Percentiles rank a stretch among this genome's conserved stretches.
Evolutionary conservation across 2,888 invertebrate genomes (phyloP).

Genomic region (Drosophila suboccidentalis): DNA sequence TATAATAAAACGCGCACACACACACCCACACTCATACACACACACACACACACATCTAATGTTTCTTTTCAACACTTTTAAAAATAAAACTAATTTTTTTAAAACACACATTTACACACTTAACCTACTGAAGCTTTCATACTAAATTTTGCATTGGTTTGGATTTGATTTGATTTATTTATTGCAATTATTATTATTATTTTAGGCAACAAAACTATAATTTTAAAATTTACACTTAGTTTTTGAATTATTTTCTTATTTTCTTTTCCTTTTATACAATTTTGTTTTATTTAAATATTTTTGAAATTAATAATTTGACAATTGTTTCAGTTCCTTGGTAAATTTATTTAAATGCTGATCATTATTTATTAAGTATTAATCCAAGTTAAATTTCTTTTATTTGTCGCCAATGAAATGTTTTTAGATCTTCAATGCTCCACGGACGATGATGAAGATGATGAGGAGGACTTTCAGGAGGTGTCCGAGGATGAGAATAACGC

Average conservation of each 20-base stretch:
- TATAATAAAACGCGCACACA: conserved; percentile 32
- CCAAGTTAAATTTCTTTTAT: background rate
- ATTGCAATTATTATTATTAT: conserved; percentile 5
- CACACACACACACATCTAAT: conserved; percentile 15
- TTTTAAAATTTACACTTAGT: background rate
- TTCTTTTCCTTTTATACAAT: conserved; percentile 2
- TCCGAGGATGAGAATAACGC: conserved; percentile 87
- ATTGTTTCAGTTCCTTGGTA: conserved; percentile 31
- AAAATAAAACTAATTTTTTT: background rate
- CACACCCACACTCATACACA: conserved; percentile 19
- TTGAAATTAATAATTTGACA: background rate
- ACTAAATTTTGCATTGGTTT: conserved; percentile 47
- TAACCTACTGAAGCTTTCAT: conserved; percentile 34
- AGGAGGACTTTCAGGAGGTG: conserved; percentile 88
- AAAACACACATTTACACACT: conserved; percentile 13
- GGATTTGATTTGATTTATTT: conserved; percentile 25
- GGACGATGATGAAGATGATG: conserved; percentile 89
- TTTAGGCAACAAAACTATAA: conserved; percentile 2
- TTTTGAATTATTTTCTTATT: conserved; percentile 3
- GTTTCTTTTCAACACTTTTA: conserved; percentile 6
- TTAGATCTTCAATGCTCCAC: conserved; percentile 90
- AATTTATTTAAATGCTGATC: background rate
- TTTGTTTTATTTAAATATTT: background rate
- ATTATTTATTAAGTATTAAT: conserved; percentile 5
- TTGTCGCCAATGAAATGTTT: background rate